Conservation (phyloP, 2,888 invertebrate species). For the Sinelater perroti region DNA sequence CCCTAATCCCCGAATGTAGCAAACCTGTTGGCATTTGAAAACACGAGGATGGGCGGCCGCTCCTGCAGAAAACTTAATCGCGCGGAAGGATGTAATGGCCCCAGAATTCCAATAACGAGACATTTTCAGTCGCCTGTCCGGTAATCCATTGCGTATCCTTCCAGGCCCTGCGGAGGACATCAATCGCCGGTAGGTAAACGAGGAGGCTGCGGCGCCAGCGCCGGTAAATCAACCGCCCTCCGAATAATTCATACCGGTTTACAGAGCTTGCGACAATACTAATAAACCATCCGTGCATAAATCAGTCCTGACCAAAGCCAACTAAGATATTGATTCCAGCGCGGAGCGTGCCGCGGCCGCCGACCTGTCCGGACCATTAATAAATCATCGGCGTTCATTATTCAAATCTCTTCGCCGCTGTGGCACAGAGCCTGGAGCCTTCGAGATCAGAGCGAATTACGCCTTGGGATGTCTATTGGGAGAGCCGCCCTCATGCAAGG, state of each 20-base stretch:
- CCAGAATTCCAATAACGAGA: too few species aligned
- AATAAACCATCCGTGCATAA: constrained; percentile 30
- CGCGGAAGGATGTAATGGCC: too few species aligned
- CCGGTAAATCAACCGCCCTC: constrained; percentile 10
- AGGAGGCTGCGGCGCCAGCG: too few species aligned
- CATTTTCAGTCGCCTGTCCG: too few species aligned
- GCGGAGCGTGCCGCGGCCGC: background rate
- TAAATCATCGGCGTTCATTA: constrained; percentile 35
- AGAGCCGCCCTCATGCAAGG: background rate
- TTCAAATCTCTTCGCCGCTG: constrained; percentile 28
- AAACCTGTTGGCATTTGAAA: too few species aligned
- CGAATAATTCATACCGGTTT: constrained; percentile 26
- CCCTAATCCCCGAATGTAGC: too few species aligned
- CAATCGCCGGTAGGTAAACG: too few species aligned
- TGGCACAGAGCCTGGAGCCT: constrained; percentile 19
- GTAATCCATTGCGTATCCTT: too few species aligned
- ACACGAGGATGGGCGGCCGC: too few species aligned
- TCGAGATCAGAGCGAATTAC: constrained; percentile 24
- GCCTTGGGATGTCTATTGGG: constrained; percentile 1
- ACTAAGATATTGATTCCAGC: constrained; percentile 32
- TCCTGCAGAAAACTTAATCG: too few species aligned
- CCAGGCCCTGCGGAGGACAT: too few species aligned
- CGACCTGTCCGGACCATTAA: constrained; percentile 30
- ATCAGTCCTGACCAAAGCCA: constrained; percentile 36
- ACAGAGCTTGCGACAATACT: constrained; percentile 30